Conservation (phyloP, 2,797 vertebrate species). For the Gadopsis marmoratus region DNA sequence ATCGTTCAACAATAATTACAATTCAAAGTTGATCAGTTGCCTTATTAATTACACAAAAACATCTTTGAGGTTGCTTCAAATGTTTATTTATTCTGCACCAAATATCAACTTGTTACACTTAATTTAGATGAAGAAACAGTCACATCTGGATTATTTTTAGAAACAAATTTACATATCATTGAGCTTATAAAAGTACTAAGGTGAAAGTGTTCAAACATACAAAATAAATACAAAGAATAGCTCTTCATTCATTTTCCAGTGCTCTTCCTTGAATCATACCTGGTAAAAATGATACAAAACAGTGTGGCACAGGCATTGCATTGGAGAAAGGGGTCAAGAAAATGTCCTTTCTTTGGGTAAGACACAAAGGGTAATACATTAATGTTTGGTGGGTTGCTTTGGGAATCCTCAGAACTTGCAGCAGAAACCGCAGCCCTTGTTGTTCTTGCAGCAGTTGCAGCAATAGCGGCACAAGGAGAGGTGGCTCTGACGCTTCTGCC, state of each 20-base stretch:
- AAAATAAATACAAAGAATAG: conserved; percentile 71
- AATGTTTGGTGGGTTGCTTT: conserved; percentile 7
- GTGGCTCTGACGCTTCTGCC: conserved; percentile 82
- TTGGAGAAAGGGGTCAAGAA: conserved; percentile 28
- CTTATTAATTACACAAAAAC: conserved; percentile 37
- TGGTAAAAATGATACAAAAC: conserved; percentile 46
- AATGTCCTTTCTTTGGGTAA: conserved; percentile 4
- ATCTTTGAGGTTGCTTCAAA: conserved; percentile 19
- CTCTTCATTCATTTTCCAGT: conserved; percentile 2
- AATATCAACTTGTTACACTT: conserved; percentile 25
- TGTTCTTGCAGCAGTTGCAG: conserved; percentile 83
- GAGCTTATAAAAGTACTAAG: conserved; percentile 53
- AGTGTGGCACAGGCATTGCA: conserved; percentile 24
- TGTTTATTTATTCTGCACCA: conserved; percentile 54
- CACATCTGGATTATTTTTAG: conserved; percentile 24
- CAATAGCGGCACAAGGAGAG: conserved; percentile 86
- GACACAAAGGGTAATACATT: conserved; percentile 58
- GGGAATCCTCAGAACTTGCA: conserved; percentile 81
- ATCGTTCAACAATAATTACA: background rate
- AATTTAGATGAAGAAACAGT: conserved; percentile 33
- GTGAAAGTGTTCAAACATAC: conserved; percentile 49
- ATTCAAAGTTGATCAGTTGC: background rate
- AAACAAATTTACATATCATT: conserved; percentile 43
- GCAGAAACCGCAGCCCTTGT: conserved; percentile 84
- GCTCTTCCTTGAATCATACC: conserved; percentile 39